Percentiles rank a stretch among this genome's conserved stretches.
These are phyloP conservation scores for Gambelia wislizenii DNA, from an alignment of 2,797 vertebrate species.

Conservation along the genomic window DNA sequence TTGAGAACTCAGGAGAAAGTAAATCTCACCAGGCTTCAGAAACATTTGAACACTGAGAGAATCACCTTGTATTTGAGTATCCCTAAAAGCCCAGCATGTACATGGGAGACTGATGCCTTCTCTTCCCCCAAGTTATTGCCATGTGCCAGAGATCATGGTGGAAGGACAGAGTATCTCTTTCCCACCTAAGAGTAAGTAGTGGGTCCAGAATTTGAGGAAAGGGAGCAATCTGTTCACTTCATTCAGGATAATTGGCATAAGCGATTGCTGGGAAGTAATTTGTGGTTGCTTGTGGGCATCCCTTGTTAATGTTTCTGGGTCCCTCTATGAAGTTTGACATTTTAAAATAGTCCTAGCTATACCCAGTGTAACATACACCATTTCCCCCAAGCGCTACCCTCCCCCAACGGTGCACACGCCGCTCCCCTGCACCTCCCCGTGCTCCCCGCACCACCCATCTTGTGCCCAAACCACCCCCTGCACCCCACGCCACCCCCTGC, in stretches of 20 bases:
- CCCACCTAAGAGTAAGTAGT: neutral
- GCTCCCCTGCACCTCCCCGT: too few species aligned
- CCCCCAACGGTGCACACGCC: too few species aligned
- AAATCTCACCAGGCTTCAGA: neutral
- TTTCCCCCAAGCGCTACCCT: too few species aligned
- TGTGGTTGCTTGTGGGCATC: neutral
- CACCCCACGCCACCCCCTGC: too few species aligned
- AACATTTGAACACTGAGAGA: neutral
- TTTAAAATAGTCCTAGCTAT: neutral
- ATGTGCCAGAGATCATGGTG: neutral
- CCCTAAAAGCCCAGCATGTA: neutral
- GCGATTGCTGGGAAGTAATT: neutral
- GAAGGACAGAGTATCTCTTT: neutral
- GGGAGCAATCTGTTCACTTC: too few species aligned
- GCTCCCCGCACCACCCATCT: too few species aligned
- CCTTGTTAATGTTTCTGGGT: neutral
- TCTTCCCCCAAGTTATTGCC: neutral
- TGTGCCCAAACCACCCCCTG: too few species aligned
- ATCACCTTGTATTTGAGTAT: neutral
- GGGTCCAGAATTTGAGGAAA: neutral
- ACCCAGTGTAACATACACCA: too few species aligned
- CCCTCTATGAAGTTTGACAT: neutral
- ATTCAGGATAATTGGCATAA: neutral
- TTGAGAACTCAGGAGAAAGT: neutral
- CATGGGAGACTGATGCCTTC: neutral